Evolutionary conservation across 2,888 invertebrate genomes (phyloP), one percentile per base, ranked within the genome.

Genomic region (Sarcophaga subvicina): DNA sequence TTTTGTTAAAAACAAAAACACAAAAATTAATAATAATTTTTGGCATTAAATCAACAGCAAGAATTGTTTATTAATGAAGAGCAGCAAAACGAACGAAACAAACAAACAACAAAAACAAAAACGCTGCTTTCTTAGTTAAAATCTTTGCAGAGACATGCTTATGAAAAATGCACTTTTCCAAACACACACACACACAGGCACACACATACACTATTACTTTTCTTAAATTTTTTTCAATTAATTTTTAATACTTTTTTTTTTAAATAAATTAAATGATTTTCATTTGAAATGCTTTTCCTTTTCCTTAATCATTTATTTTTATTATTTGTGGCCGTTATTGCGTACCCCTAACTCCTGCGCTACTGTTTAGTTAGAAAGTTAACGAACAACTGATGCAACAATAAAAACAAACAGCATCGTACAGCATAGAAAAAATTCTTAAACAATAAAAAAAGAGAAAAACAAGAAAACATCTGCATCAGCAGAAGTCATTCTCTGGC

Each of bases 361-460:
- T 17, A 71, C 83, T 62, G 20, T 47, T 75, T 81, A 14, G 17
- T 62, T 75, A 75, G 81, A 84, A 83, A 79, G 87, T 84, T 79
- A 81, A 71, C 60, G 59, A 81, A 79, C 80, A 75, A 87, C 87
- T 87, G 78, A 87, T 37, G 62, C 47, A 70, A 78, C 22, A 70
- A 45, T 54, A 54, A 54, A 14, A 62, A 25, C 66, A 17, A 72
- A 67, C 78, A 83, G 78, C 83, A 83, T 83, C 83, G 66, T 67
- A 72, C 64, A 66, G 25, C 66, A 60, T 71, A 59, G 22, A 83
- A 78, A 78, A 66, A 83, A 83, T 37, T 78, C 63, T 25, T 79
- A 62, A 54, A 60, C 14, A 72, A 27, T 59, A 37, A 63, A 67
- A 59, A 70, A 14, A 37, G 37, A 37, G 37, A 37, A 37, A 37